A percentile compares a stretch with the other conserved stretches of the same genome.
phyloP scores from a whole-genome alignment of 2,113 vertebrate genomes.

The Vidua chalybeata region DNA sequence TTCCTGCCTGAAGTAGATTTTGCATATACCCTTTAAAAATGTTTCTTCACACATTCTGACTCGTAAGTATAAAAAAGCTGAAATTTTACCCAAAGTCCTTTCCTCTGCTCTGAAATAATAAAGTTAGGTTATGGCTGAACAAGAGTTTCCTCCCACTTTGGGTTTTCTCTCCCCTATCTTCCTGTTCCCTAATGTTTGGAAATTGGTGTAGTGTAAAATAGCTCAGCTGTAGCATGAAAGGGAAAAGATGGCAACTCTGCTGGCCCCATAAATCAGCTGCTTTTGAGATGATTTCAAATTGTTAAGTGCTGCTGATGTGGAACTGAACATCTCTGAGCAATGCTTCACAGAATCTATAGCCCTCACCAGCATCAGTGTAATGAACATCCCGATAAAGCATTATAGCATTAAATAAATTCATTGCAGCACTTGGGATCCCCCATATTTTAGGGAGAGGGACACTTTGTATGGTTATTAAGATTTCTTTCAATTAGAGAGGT shows the following conservation, averaged over 20 bases:
- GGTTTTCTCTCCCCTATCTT: background rate
- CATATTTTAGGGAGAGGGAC: slow-evolving; percentile 35
- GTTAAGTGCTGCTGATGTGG: background rate
- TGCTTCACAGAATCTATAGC: background rate
- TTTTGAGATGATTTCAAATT: background rate
- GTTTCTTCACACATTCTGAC: background rate
- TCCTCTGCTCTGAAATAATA: background rate
- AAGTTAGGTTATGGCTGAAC: background rate
- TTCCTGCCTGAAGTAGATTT: background rate
- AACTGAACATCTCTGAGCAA: slow-evolving; percentile 25
- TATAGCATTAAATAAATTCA: slow-evolving; percentile 54
- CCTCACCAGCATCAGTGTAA: background rate
- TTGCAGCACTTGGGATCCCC: slow-evolving; percentile 32
- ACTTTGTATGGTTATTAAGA: slow-evolving; percentile 49
- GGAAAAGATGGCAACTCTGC: background rate
- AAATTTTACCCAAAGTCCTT: background rate
- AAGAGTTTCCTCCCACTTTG: background rate
- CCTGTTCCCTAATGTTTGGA: background rate
- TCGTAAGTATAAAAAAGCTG: background rate
- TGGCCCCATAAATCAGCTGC: background rate
- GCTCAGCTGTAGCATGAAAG: background rate
- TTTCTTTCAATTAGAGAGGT: slow-evolving; percentile 19
- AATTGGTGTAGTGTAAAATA: slow-evolving; percentile 12
- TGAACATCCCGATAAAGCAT: slow-evolving; percentile 64
- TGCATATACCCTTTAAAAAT: background rate